These are phyloP conservation scores for Diplodus puntazzo DNA, from an alignment of 2,797 vertebrate species.

Conservation along the genomic window DNA sequence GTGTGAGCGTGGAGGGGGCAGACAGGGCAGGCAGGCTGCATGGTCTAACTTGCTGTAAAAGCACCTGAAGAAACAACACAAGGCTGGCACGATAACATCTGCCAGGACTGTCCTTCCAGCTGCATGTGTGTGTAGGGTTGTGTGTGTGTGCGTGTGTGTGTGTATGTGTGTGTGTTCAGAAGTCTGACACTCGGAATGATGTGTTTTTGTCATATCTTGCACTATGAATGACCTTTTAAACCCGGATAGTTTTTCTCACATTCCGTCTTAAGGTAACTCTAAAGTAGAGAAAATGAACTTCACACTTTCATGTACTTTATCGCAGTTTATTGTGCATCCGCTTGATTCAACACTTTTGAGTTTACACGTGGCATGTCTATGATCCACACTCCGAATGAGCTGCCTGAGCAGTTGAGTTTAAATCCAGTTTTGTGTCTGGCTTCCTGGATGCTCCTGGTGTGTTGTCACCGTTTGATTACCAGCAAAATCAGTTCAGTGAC, in stretches of 20 bases:
- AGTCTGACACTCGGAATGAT: conserved; percentile 36
- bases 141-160: conserved; percentile 16
- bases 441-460: background rate
- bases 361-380: background rate
- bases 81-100: conserved; percentile 82
- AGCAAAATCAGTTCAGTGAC: background rate
- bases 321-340: background rate
- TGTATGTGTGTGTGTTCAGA: conserved; percentile 27
- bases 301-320: background rate
- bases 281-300: background rate
- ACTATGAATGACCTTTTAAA: conserved; percentile 21
- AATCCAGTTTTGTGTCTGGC: background rate
- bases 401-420: background rate
- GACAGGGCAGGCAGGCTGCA: conserved; percentile 75
- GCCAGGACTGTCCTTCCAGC: conserved; percentile 55
- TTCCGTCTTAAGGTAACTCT: background rate
- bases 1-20: conserved; percentile 39
- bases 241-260: background rate
- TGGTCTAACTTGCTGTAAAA: conserved; percentile 79
- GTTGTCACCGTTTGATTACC: background rate
- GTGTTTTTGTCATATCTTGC: conserved; percentile 40
- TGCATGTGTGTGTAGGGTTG: background rate
- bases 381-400: background rate
- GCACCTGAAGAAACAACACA: conserved; percentile 86
- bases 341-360: background rate